Evolutionary conservation across 2,888 invertebrate genomes (phyloP).

Genomic region (Balanococcus diminutus): DNA sequence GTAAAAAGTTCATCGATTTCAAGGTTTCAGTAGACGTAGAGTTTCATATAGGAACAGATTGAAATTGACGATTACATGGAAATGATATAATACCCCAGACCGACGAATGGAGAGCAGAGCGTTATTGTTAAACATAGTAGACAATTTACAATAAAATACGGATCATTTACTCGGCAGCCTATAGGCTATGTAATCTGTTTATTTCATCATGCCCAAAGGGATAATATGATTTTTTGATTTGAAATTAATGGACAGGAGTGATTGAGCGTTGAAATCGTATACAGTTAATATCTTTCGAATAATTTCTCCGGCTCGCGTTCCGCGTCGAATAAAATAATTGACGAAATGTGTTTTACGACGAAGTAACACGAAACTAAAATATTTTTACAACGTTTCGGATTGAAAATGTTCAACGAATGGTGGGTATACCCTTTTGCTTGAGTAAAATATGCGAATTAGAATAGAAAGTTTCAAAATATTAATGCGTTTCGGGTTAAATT

Average conservation of each 20-base stretch:
- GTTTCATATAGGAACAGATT: neutral
- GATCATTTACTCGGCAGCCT: slow-evolving; percentile 24
- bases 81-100: neutral
- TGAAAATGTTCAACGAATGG: slow-evolving; percentile 28
- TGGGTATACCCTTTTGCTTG: neutral
- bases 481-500: slow-evolving; percentile 39
- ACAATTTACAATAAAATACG: slow-evolving; percentile 19
- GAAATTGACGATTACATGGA: neutral
- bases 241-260: slow-evolving; percentile 26
- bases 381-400: slow-evolving; percentile 23
- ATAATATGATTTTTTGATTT: slow-evolving; percentile 34
- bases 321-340: neutral
- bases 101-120: neutral
- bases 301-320: neutral
- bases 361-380: slow-evolving; percentile 21
- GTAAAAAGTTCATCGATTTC: neutral
- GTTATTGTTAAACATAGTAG: neutral
- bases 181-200: neutral
- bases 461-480: slow-evolving; percentile 39
- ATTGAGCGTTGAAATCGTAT: neutral
- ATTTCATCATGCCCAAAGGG: neutral
- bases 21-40: neutral
- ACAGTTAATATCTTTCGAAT: neutral
- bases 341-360: slow-evolving; percentile 18
- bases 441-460: slow-evolving; percentile 38